Evolutionary conservation across 2,113 vertebrate genomes (phyloP).

Genomic region (Aldabrachelys gigantea): DNA sequence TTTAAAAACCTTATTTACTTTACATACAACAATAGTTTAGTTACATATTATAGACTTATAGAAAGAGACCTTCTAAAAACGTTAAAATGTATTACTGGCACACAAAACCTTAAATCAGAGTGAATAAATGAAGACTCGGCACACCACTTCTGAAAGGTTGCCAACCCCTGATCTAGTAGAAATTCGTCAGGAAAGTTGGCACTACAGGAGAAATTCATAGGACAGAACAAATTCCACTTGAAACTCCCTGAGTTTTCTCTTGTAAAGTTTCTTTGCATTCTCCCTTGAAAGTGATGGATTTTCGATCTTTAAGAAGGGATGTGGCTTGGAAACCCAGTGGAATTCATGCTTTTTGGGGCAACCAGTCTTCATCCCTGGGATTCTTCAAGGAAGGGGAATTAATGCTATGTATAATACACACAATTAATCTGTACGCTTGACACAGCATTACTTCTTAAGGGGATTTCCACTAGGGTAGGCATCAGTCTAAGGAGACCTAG

Average conservation of each 20-base stretch:
- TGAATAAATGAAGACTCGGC: too few relatives aligned
- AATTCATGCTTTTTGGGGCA: neutral
- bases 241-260: slow-evolving; percentile 48
- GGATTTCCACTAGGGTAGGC: slow-evolving; percentile 10
- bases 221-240: slow-evolving; percentile 45
- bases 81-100: too few relatives aligned
- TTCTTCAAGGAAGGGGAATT: slow-evolving; percentile 15
- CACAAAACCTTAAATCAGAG: too few relatives aligned
- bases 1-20: too few relatives aligned
- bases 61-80: too few relatives aligned
- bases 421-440: neutral
- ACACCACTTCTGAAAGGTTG: too few relatives aligned
- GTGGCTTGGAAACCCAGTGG: neutral
- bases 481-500: neutral
- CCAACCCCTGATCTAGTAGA: neutral
- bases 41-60: too few relatives aligned
- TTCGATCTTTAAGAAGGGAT: neutral
- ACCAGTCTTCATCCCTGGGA: neutral
- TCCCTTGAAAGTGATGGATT: neutral
- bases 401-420: neutral
- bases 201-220: slow-evolving; percentile 24
- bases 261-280: neutral
- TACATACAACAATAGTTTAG: too few relatives aligned
- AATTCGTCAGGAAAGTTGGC: neutral
- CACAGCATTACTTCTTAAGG: slow-evolving; percentile 13